These are phyloP conservation scores for Typhlichthys subterraneus DNA, from an alignment of 2,797 vertebrate species.

Conservation along the genomic window DNA sequence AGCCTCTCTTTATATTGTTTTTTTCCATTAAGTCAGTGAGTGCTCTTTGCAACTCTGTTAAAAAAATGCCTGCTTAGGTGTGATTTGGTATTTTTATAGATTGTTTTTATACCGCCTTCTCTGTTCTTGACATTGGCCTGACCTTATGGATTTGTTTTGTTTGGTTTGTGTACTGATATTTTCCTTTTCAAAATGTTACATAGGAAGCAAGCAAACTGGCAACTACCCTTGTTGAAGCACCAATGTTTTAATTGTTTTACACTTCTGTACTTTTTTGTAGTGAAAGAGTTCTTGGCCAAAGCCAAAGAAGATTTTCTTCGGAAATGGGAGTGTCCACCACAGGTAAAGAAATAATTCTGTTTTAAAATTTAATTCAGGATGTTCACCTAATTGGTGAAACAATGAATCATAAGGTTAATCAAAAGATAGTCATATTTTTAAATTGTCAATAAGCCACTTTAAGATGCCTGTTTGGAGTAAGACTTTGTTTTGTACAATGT, in stretches of 20 bases:
- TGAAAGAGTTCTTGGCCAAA: conserved; percentile 99
- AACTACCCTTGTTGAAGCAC: conserved; percentile 12
- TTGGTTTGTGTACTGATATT: conserved; percentile 10
- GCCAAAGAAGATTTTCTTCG: conserved; percentile 99
- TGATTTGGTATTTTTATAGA: conserved; percentile 27
- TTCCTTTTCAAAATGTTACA: conserved; percentile 38
- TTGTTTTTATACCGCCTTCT: conserved; percentile 45
- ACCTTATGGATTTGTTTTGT: conserved; percentile 55
- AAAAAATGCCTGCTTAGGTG: conserved; percentile 65
- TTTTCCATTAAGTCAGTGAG: conserved; percentile 34
- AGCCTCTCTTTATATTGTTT: conserved; percentile 62
- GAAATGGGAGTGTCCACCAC: conserved; percentile 98
- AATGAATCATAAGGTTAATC: too few species aligned
- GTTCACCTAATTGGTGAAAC: too few species aligned
- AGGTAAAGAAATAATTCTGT: conserved; percentile 74
- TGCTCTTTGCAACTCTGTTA: conserved; percentile 76
- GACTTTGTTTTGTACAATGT: too few species aligned
- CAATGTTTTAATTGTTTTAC: conserved; percentile 22
- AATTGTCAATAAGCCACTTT: too few species aligned
- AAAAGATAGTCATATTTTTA: too few species aligned
- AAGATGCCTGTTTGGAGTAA: too few species aligned
- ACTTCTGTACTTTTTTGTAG: conserved; percentile 65
- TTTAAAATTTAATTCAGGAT: background rate
- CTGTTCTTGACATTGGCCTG: conserved; percentile 63
- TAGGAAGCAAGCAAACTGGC: conserved; percentile 27